These are phyloP conservation scores for Andrena bucephala DNA, from an alignment of 2,888 invertebrate species.

Conservation along the genomic window DNA sequence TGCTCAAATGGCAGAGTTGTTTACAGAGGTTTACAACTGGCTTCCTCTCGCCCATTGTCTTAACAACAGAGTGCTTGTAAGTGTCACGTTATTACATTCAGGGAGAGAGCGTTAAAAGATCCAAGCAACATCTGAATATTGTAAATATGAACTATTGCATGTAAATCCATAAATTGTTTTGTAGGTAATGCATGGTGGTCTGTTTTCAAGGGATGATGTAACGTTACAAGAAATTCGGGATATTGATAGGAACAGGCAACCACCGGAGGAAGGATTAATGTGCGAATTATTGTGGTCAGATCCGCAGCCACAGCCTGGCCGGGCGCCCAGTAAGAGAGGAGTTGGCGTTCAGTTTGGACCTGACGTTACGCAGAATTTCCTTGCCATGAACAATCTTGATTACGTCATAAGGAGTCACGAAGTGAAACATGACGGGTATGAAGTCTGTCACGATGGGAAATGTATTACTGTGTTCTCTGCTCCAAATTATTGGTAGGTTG, in stretches of 20 bases:
- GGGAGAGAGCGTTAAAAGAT: slow-evolving; percentile 15
- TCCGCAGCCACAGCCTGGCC: slow-evolving; percentile 95
- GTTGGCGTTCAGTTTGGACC: slow-evolving; percentile 99
- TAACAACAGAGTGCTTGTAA: slow-evolving; percentile 92
- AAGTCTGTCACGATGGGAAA: slow-evolving; percentile 96
- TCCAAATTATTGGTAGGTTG: slow-evolving; percentile 97
- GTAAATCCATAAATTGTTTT: slow-evolving; percentile 3
- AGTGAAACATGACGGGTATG: slow-evolving; percentile 98
- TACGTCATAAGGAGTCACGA: slow-evolving; percentile 99
- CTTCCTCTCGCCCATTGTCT: slow-evolving; percentile 98
- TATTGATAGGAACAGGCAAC: slow-evolving; percentile 97
- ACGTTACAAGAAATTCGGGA: slow-evolving; percentile 96
- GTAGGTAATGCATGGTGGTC: slow-evolving; percentile 98
- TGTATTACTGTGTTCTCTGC: slow-evolving; percentile 99
- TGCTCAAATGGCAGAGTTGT: slow-evolving; percentile 97
- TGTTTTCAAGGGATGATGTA: slow-evolving; percentile 97
- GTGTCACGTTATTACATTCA: slow-evolving; percentile 62
- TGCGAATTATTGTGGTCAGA: slow-evolving; percentile 99
- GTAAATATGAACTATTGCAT: not conserved
- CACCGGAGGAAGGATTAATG: slow-evolving; percentile 98
- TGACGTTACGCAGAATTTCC: slow-evolving; percentile 96
- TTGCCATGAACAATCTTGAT: slow-evolving; percentile 93
- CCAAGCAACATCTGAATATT: slow-evolving; percentile 4
- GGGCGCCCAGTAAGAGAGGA: slow-evolving; percentile 97
- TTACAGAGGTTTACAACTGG: slow-evolving; percentile 99